Evolutionary conservation across 2,888 invertebrate species (phyloP).

Genomic region (Drosophila buzzatii): DNA sequence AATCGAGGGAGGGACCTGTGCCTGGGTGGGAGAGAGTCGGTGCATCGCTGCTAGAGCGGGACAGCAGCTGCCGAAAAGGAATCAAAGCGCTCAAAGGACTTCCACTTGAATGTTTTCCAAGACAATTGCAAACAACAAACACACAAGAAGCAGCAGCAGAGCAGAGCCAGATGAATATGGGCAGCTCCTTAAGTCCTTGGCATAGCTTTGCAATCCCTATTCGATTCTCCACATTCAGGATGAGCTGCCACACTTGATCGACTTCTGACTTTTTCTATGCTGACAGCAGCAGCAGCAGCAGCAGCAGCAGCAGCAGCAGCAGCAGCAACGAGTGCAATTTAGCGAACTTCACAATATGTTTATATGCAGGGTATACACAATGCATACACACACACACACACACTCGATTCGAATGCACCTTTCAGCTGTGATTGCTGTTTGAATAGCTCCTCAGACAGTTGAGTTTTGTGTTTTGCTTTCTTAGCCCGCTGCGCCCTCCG

Average conservation of each 20-base stretch:
- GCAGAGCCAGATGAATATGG: background rate
- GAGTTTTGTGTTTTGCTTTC: conserved; percentile 1
- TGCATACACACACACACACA: background rate
- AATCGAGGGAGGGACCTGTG: conserved; percentile 47
- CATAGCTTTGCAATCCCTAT: conserved; percentile 1
- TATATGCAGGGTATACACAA: conserved; percentile 3
- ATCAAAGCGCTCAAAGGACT: conserved; percentile 66
- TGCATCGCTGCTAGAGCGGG: background rate
- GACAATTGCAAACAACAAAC: conserved; percentile 45
- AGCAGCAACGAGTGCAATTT: conserved; percentile 67
- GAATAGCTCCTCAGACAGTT: conserved; percentile 16
- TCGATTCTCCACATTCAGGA: conserved; percentile 11
- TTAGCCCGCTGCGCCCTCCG: background rate
- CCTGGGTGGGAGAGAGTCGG: background rate
- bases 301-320: conserved; percentile 42
- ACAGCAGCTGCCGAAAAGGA: conserved; percentile 31
- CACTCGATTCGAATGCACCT: conserved; percentile 12
- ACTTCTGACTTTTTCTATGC: conserved; percentile 68
- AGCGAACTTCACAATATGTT: conserved; percentile 39
- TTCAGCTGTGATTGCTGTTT: conserved; percentile 19
- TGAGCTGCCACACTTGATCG: conserved; percentile 67
- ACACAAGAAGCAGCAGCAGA: background rate
- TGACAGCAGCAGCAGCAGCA: conserved; percentile 27
- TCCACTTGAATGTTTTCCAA: conserved; percentile 72
- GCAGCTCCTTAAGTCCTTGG: conserved; percentile 7